A percentile compares a stretch with the other conserved stretches of the same genome.
Conservation (phyloP, 1,140 invertebrate genomes). For the Scaptomyza pallida region DNA sequence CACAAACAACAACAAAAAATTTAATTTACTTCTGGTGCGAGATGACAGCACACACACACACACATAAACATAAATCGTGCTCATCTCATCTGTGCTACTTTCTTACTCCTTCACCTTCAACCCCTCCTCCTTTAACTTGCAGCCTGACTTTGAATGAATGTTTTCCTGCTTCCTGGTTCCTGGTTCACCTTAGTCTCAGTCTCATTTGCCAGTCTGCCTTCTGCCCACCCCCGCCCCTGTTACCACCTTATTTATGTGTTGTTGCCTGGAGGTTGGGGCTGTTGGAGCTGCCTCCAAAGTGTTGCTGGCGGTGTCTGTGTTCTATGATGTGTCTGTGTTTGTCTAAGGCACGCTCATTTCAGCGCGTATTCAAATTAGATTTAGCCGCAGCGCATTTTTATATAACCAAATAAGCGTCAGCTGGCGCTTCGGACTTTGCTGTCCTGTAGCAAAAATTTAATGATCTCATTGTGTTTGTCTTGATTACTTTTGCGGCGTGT, state of each 20-base stretch:
- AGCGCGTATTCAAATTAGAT: conserved; percentile 53
- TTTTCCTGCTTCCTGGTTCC: conserved; percentile 38
- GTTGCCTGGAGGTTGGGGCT: neutral
- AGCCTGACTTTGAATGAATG: conserved; percentile 1
- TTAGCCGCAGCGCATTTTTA: conserved; percentile 44
- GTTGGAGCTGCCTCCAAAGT: conserved; percentile 13
- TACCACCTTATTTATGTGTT: conserved; percentile 40
- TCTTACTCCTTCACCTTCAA: neutral
- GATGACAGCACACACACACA: conserved; percentile 26
- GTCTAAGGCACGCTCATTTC: conserved; percentile 31
- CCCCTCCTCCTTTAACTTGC: neutral
- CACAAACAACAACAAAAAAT: conserved; percentile 59
- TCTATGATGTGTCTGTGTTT: conserved; percentile 36
- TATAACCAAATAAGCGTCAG: conserved; percentile 19
- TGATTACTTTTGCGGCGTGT: conserved; percentile 41
- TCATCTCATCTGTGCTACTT: conserved; percentile 9
- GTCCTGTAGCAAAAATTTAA: conserved; percentile 19
- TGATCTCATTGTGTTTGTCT: conserved; percentile 15
- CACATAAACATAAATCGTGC: conserved; percentile 48
- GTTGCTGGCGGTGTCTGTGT: conserved; percentile 22
- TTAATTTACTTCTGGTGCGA: conserved; percentile 52
- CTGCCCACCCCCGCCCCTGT: neutral
- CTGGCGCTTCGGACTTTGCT: conserved; percentile 26
- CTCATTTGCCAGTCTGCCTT: conserved; percentile 21
- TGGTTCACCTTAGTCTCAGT: conserved; percentile 39